Evolutionary conservation across 2,113 vertebrate species (phyloP).

Genomic region (Puffinus mauretanicus): DNA sequence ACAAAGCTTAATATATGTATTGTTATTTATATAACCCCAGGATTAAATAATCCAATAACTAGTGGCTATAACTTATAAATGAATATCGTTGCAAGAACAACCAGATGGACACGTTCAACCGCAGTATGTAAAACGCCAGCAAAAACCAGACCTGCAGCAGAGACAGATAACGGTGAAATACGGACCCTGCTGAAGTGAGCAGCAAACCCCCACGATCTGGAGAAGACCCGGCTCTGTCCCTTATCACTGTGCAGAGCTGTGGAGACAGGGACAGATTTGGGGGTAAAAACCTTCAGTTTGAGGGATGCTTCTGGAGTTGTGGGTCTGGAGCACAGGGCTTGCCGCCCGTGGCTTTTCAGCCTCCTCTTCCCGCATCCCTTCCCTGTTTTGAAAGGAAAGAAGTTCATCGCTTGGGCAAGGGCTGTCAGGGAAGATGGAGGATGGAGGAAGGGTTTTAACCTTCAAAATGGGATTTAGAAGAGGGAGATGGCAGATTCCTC

Average conservation of each 20-base stretch:
- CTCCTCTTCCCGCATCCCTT: not conserved
- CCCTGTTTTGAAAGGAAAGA: not conserved
- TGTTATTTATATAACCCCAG: not conserved
- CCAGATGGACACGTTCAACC: not conserved
- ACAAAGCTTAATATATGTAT: not conserved
- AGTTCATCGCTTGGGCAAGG: not conserved
- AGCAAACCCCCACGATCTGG: not conserved
- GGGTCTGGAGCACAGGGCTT: not conserved
- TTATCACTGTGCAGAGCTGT: not conserved
- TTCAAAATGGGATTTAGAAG: not conserved
- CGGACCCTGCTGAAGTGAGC: not conserved
- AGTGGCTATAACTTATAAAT: not conserved
- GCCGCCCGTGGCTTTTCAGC: not conserved
- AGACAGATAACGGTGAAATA: conserved; percentile 31
- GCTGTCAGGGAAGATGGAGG: not conserved
- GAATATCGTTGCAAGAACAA: not conserved
- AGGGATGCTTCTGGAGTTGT: not conserved
- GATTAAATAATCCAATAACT: not conserved
- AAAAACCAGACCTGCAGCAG: not conserved
- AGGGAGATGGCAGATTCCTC: not conserved
- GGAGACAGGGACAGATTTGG: not conserved
- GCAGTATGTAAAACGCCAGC: not conserved
- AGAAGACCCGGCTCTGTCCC: not conserved
- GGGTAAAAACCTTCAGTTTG: accelerated
- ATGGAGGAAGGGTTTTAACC: not conserved